Conservation (phyloP, 2,113 vertebrate genomes). For the Mellivora capensis region DNA sequence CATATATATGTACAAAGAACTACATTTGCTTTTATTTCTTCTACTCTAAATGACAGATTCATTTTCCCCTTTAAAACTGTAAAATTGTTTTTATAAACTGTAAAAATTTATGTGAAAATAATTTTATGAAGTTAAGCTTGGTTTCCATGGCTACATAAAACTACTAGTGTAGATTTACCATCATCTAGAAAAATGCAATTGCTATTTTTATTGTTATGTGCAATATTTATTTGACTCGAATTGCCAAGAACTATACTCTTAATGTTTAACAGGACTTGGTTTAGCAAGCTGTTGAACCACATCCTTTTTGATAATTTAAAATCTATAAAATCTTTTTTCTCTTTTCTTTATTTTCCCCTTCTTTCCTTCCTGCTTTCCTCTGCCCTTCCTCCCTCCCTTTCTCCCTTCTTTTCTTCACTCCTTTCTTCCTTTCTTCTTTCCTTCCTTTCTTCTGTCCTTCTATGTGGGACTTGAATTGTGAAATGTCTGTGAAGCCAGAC, state of each 20-base stretch:
- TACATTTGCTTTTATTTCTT: not conserved
- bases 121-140: slow-evolving; percentile 7
- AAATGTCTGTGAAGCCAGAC: not conserved
- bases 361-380: too few relatives aligned
- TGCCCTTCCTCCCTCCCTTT: not conserved
- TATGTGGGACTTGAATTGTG: not conserved
- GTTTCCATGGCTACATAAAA: slow-evolving; percentile 55
- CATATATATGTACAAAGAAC: not conserved
- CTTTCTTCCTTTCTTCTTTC: not conserved
- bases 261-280: not conserved
- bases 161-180: not conserved
- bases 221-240: slow-evolving; percentile 31
- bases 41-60: not conserved
- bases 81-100: slow-evolving; percentile 13
- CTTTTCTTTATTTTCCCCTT: not conserved
- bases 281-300: not conserved
- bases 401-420: not conserved
- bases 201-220: not conserved
- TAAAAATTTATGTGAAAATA: slow-evolving; percentile 23
- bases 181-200: slow-evolving; percentile 20
- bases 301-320: not conserved
- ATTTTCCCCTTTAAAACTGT: not conserved
- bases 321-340: not conserved
- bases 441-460: not conserved
- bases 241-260: not conserved